These are phyloP conservation scores for Aurelia sp. DNA, from an alignment of 30 jellyfish, hydroid and myxozoan genomes.

Conservation along the genomic window DNA sequence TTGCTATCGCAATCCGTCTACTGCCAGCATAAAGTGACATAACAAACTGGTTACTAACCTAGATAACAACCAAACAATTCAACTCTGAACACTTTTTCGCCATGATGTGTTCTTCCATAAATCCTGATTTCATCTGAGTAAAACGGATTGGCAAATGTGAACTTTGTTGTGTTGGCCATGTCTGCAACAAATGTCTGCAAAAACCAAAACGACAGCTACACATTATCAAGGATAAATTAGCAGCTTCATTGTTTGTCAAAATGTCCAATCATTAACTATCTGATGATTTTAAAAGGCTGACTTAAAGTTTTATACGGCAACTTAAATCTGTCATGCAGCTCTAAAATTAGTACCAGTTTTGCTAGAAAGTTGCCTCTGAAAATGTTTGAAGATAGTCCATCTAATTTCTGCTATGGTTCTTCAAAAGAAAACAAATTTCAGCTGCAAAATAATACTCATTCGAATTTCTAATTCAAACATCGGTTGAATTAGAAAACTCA, in stretches of 20 bases:
- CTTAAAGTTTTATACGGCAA: too few species aligned
- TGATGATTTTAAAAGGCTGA: background rate
- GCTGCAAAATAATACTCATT: too few species aligned
- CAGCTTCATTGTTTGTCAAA: background rate
- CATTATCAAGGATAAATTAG: too few species aligned
- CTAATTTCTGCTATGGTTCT: too few species aligned
- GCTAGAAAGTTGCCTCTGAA: too few species aligned
- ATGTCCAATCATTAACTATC: background rate
- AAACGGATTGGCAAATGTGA: constrained; percentile 22
- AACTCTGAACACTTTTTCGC: constrained; percentile 27
- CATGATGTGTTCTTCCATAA: background rate
- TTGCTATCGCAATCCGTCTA: too few species aligned
- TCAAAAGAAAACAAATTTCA: too few species aligned
- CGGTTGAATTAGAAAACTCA: too few species aligned
- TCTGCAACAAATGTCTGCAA: constrained; percentile 24
- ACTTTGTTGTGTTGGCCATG: background rate
- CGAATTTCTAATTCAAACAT: too few species aligned
- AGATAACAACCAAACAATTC: constrained; percentile 55
- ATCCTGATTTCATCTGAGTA: constrained; percentile 35
- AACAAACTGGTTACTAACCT: background rate
- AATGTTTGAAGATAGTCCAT: too few species aligned
- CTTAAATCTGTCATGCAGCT: too few species aligned
- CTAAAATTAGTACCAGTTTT: too few species aligned
- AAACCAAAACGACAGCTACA: background rate
- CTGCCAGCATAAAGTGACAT: background rate